These are phyloP conservation scores for Phoebastria nigripes DNA, from an alignment of 2,797 vertebrate species.

Conservation along the genomic window DNA sequence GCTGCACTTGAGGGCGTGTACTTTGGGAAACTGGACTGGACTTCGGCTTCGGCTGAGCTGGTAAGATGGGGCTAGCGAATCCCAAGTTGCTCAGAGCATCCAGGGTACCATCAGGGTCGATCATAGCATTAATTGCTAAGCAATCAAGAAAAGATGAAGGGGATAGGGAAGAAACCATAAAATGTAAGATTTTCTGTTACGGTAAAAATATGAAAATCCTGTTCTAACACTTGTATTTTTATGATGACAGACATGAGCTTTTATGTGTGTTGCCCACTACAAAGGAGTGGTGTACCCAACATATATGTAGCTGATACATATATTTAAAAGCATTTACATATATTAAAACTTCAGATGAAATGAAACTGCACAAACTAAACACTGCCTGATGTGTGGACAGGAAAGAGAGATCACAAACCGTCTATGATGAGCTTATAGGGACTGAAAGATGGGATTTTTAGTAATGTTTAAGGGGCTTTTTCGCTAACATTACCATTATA, in stretches of 20 bases:
- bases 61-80: slow-evolving; percentile 79
- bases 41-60: slow-evolving; percentile 79
- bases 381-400: background rate
- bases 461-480: background rate
- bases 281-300: background rate
- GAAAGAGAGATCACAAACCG: background rate
- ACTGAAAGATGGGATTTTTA: background rate
- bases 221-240: background rate
- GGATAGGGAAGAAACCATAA: background rate
- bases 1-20: slow-evolving; percentile 63
- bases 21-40: slow-evolving; percentile 73
- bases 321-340: background rate
- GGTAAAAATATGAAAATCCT: background rate
- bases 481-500: background rate
- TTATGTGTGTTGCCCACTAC: background rate
- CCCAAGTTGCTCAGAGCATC: slow-evolving; percentile 90
- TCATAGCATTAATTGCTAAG: slow-evolving; percentile 95
- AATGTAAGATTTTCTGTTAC: background rate
- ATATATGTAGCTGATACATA: background rate
- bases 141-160: background rate
- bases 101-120: slow-evolving; percentile 95
- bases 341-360: background rate
- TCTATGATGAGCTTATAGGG: background rate
- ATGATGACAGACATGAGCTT: background rate
- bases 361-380: background rate